Base-by-base conservation (phyloP, 2,797 vertebrate species). In the Tamandua tetradactyla region DNA sequence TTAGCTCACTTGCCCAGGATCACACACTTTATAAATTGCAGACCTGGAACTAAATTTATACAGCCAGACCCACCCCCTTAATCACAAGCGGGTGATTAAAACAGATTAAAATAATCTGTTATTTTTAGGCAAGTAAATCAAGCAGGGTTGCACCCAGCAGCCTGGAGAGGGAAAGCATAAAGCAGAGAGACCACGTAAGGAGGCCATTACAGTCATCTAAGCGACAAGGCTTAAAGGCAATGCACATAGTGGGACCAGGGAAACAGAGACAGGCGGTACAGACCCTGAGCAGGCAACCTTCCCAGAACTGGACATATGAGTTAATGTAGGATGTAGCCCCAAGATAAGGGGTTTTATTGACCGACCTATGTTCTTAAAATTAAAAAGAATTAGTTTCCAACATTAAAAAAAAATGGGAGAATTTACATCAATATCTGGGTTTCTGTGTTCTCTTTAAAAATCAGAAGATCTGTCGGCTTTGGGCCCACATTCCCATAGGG, bases 381-480 rank as follows among this genome's bases (percentile, higher is more conserved):
- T 35, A 22, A 2, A 44, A 40, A 23, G 86, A 35, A 86, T 55
- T 68, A 83, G 40, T n/a, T 93, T 42, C 68, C 61, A 95, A 89
- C 47, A 59, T 84, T 88, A 86, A 87, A 89, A 47, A 64, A 86
- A 87, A 89, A 64, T 59, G n/a, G 55, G 12, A 49, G 1, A 10
- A 14, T 85, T 90, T 85, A 61, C 23, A 35, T 90, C 80, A 80
- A 89, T 55, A 87, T 87, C 27, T 89, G 44, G 42, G 87, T 72
- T 80, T 81, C 2, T 40, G 25, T 68, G 52, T 78, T 92, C 61
- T 87, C 57, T 91, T 85, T 71, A 80, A 44, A 23, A 93, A 44
- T 6, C 27, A 93, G 40, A 92, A 44, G 66, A 32, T 87, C 44
- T 35, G 66, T 15, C 27, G 88, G 47, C 47, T 61, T 23, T 69